Base-by-base conservation (phyloP, 37 sponge, comb jelly and placozoan species). In the Petrosia ficiformis region DNA sequence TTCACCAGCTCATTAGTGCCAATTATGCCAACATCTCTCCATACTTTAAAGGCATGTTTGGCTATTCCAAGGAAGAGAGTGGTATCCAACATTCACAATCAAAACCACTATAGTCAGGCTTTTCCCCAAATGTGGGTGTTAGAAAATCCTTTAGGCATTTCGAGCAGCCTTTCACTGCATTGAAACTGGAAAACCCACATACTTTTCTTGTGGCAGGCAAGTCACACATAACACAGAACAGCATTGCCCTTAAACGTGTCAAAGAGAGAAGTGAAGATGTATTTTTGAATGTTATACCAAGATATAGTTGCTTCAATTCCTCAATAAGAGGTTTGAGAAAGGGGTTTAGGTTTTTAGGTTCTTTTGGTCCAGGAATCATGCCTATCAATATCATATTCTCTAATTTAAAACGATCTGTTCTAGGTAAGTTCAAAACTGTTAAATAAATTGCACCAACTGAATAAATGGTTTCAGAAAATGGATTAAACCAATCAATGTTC, bases 401-500 rank as follows among this genome's bases (percentile, higher is more conserved):
- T 38, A 61, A 1, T 48, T 65, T 80, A 25, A 54, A 81, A 19
- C 77, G 1, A 25, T 14, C n/a, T 25, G 36, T 4, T 29, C 81
- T 37, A 1, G 87, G 87, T 2, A 87, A 68, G 42, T 87, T 87
- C 22, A 70, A 44, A 60, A 87, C 77, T 1, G 57, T 39, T 36
- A 81, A 48, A 40, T 77, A 87, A 26, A 87, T 76, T 21, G 43
- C 77, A 58, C 87, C 87, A 22, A 87, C 77, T 19, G 72, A 73
- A 59, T 86, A 74, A 34, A 41, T 42, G 2, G 71, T 60, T 58
- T 82, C 74, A 35, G 38, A 44, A 68, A 59, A 88, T 42, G 79
- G 74, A 34, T 72, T 65, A 67, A 88, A 88, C 83, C 89, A 77
- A 57, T 88, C 89, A 36, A 88, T 42, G 39, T 88, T 88, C n/a